Conservation (phyloP, 2,888 invertebrate genomes). For the Cylindroiulus punctatus region DNA sequence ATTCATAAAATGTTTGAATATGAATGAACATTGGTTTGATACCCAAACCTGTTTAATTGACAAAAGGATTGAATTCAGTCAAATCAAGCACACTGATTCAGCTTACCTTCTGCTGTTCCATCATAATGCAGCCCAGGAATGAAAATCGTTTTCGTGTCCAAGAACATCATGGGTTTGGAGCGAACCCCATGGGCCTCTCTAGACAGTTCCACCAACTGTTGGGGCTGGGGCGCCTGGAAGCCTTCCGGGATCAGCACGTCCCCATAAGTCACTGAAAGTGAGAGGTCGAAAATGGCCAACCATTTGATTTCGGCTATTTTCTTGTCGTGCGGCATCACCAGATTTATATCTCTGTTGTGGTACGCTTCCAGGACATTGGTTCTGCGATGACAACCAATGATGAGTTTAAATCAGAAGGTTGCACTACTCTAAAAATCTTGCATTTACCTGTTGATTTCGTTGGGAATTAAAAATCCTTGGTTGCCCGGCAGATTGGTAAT, state of each 20-base stretch:
- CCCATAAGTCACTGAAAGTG: conserved; percentile 75
- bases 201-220: conserved; percentile 72
- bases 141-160: conserved; percentile 82
- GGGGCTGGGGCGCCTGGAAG: conserved; percentile 84
- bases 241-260: conserved; percentile 91
- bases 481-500: conserved; percentile 81
- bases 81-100: too few species aligned
- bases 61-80: too few species aligned
- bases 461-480: conserved; percentile 90
- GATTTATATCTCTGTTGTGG: conserved; percentile 83
- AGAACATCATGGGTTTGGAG: conserved; percentile 77
- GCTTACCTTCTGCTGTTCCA: conserved; percentile 60
- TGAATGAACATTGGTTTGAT: too few species aligned
- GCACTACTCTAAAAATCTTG: too few species aligned
- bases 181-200: conserved; percentile 75
- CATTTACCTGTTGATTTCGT: conserved; percentile 83
- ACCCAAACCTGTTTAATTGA: too few species aligned
- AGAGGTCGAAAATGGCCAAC: conserved; percentile 88
- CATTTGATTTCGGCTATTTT: conserved; percentile 88
- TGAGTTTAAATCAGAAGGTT: too few species aligned
- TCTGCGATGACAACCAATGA: conserved; percentile 71
- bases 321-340: conserved; percentile 84
- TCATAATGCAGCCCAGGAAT: conserved; percentile 67
- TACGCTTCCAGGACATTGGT: conserved; percentile 87
- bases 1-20: conserved; percentile 22